These are phyloP conservation scores for Crotalus horridus DNA, from an alignment of 2,113 vertebrate species.

Conservation along the genomic window DNA sequence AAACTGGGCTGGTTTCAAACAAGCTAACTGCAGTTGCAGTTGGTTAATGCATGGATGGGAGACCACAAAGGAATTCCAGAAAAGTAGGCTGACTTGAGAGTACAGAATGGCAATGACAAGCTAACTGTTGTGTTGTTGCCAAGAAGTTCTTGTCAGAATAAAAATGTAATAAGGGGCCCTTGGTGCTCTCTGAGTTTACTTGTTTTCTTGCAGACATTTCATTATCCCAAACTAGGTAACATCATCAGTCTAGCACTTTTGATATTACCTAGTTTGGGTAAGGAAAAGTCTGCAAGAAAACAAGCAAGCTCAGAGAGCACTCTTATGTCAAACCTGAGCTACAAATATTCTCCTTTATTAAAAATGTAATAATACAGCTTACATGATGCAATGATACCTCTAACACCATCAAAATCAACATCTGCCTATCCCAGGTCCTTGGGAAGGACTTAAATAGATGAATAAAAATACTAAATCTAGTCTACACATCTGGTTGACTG, in stretches of 20 bases:
- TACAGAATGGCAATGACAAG: background rate
- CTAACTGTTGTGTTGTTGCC: background rate
- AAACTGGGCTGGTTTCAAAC: background rate
- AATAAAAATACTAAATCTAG: background rate
- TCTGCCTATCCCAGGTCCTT: background rate
- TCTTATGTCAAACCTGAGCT: too few species aligned
- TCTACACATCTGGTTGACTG: background rate
- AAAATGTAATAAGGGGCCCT: too few species aligned
- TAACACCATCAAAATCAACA: background rate
- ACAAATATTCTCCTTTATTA: too few species aligned
- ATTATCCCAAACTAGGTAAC: too few species aligned
- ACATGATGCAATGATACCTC: background rate
- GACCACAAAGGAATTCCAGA: background rate
- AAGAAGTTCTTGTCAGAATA: background rate
- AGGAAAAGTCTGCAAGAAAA: too few species aligned
- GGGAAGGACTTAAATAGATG: background rate
- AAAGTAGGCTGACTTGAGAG: background rate
- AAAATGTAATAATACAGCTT: background rate
- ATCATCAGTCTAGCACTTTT: too few species aligned
- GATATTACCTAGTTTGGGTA: too few species aligned
- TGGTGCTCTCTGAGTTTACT: too few species aligned
- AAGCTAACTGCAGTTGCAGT: background rate
- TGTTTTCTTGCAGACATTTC: too few species aligned
- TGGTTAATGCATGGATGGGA: background rate
- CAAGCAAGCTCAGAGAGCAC: too few species aligned